Base-by-base conservation (phyloP, 2,113 vertebrate genomes). In the Guaruba guarouba region DNA sequence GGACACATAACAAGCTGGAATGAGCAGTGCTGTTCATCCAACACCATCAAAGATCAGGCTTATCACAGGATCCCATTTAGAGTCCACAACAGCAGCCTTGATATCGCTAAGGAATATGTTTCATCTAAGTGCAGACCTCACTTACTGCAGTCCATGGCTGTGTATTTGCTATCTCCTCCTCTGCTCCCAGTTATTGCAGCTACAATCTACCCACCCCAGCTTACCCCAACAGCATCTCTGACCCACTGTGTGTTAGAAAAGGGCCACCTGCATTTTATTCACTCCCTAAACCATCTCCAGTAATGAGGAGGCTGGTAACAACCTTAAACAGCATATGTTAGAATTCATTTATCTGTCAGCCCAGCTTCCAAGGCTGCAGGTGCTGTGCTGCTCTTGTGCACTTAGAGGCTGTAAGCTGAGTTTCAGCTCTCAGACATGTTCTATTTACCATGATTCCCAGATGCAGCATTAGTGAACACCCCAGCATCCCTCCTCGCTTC, bases 1-100 rank as follows among this genome's bases (percentile, higher is more conserved):
- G 66, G 91, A 87, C 93, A 95, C 80, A 69, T 85, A 95, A 96
- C 69, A 93, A 94, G 77, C 52, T 89, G 91, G 81, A 97, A 96
- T 73, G 86, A 97, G 93, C 77, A 59, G 77, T 63, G 93, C 86
- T 96, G 78, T 94, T 96, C 96, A 94, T 92, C 92, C 91, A 82
- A 82, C 66, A 73, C 62, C 86, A 94, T 95, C 93, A 94, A 94
- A 97, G 92, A 92, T 85, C 0, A 20, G 79, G 74, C 81, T 96
- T 69, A 89, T 95, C 69, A 85, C 59, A 91, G 92, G 70, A 85
- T 89, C 81, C 77, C 86, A 92, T 96, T 97, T 92, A 92, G 66
- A 92, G 93, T n/a, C 77, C 88, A 76, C 66, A 94, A 82, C 81
- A 95, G 86, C 88, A 88, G 82, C 80, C 86, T 57, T 61, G 73